A percentile compares a stretch with the other conserved stretches of the same genome.
Conservation (phyloP, 2,888 invertebrate genomes). For the Alloplasta piceator region DNA sequence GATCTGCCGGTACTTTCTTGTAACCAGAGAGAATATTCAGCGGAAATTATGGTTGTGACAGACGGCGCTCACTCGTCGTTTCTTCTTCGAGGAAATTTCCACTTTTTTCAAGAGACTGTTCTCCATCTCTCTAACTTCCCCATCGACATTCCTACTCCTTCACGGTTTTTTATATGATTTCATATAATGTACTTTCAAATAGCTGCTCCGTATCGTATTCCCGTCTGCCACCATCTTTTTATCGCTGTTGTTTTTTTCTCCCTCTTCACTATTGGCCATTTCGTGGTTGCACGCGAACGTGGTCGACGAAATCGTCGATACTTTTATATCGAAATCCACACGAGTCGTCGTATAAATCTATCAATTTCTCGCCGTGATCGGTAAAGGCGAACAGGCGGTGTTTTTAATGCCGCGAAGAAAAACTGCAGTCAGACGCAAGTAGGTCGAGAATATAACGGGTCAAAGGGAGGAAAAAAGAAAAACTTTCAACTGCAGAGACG, state of each 20-base stretch:
- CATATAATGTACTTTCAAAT: background rate
- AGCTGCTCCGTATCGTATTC: slow-evolving; percentile 26
- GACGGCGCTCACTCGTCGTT: slow-evolving; percentile 73
- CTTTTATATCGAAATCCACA: slow-evolving; percentile 77
- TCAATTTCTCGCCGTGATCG: slow-evolving; percentile 71
- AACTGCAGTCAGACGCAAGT: slow-evolving; percentile 22
- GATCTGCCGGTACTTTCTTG: background rate
- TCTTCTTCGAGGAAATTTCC: slow-evolving; percentile 64
- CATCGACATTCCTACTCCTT: slow-evolving; percentile 43
- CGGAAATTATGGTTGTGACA: slow-evolving; percentile 71
- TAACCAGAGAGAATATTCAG: slow-evolving; percentile 19
- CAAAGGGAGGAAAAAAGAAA: slow-evolving; percentile 7
- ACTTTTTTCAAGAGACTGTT: slow-evolving; percentile 53
- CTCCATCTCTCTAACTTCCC: slow-evolving; percentile 25
- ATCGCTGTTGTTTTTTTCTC: slow-evolving; percentile 26
- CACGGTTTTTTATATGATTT: slow-evolving; percentile 21
- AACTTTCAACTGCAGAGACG: slow-evolving; percentile 26
- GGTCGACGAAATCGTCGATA: slow-evolving; percentile 68
- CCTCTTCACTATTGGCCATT: background rate
- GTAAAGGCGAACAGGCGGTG: slow-evolving; percentile 44
- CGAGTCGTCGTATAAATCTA: slow-evolving; percentile 76
- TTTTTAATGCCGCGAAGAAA: slow-evolving; percentile 26
- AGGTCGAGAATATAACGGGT: slow-evolving; percentile 17
- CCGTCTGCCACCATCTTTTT: slow-evolving; percentile 26
- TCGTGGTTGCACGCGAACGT: too few relatives aligned